Base-by-base conservation (phyloP, 2,888 invertebrate genomes). In the Himalopsyche kuldschensis region DNA sequence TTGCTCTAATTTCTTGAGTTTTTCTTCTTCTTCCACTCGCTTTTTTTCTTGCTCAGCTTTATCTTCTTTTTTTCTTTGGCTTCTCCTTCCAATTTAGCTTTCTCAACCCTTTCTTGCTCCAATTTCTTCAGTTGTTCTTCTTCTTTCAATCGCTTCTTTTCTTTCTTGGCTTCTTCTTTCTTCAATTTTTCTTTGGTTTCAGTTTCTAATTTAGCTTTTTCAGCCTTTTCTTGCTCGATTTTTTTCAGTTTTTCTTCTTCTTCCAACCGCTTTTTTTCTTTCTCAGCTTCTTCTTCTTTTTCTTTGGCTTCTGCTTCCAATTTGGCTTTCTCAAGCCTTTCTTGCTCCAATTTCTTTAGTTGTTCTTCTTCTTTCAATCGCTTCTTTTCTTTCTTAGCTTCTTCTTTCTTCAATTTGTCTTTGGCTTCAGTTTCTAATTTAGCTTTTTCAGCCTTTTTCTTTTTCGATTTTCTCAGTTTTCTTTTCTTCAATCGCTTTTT, bases 201-300 rank as follows among this genome's bases (percentile, higher is more conserved):
- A 10, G 88, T 89, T 17, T 89, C 88, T 85, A 89, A 89, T 84
- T 89, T 35, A 35, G 35, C 35, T 10, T 35, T 35, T 10, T 35
- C 35, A 10, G 35, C 35, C 1, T 35, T 35, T 35, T n/a, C n/a
- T n/a, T n/a, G n/a, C n/a, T n/a, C n/a, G n/a, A n/a, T n/a, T n/a
- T n/a, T n/a, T n/a, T n/a, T n/a, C n/a, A n/a, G n/a, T n/a, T n/a
- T n/a, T n/a, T 35, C 35, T 1, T 35, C 35, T 10, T 35, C 35
- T 35, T 35, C 35, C 10, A 35, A 35, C 10, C 35, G 5, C 35
- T 35, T 35, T 10, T 35, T 89, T 85, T 87, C 90, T 47, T 89
- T 88, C 87, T 88, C 48, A 55, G 41, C 20, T 27, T 80, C 46
- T 76, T 87, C 87, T 48, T 86, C 86, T 79, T 87, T 82, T 63